Evolutionary conservation across 2,888 invertebrate species (phyloP).

Genomic region (Theretra japonica): DNA sequence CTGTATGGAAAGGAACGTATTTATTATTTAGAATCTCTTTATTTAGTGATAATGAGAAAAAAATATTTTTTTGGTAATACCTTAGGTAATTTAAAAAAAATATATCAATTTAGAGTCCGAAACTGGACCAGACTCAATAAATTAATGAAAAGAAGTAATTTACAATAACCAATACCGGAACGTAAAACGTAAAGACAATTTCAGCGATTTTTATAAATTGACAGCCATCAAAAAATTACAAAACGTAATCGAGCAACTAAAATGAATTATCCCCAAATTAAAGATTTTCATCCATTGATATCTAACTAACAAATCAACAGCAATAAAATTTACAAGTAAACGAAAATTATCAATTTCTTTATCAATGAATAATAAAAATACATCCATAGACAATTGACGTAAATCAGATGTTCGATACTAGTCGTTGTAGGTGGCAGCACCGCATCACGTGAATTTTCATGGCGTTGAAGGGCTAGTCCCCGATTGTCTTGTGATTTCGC

Average conservation of each 20-base stretch:
- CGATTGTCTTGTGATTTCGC: constrained; percentile 85
- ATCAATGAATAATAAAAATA: constrained; percentile 4
- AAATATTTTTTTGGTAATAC: no score
- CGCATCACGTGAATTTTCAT: constrained; percentile 87
- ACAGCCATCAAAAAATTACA: neutral
- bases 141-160: neutral
- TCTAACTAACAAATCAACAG: neutral
- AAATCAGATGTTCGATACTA: constrained; percentile 82
- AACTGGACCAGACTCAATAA: no score
- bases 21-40: no score
- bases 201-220: neutral
- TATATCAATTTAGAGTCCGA: no score
- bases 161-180: neutral
- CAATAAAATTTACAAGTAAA: neutral
- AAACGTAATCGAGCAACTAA: neutral
- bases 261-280: neutral
- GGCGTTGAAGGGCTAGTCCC: constrained; percentile 85
- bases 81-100: no score
- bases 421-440: constrained; percentile 85
- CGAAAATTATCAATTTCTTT: neutral
- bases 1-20: constrained; percentile 1
- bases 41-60: no score
- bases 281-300: neutral
- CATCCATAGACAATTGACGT: constrained; percentile 82
- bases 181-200: constrained; percentile 14